Percentiles rank a stretch among this genome's conserved stretches.
These are phyloP conservation scores for Eubucco bourcierii DNA, from an alignment of 2,113 vertebrate species.

Conservation along the genomic window DNA sequence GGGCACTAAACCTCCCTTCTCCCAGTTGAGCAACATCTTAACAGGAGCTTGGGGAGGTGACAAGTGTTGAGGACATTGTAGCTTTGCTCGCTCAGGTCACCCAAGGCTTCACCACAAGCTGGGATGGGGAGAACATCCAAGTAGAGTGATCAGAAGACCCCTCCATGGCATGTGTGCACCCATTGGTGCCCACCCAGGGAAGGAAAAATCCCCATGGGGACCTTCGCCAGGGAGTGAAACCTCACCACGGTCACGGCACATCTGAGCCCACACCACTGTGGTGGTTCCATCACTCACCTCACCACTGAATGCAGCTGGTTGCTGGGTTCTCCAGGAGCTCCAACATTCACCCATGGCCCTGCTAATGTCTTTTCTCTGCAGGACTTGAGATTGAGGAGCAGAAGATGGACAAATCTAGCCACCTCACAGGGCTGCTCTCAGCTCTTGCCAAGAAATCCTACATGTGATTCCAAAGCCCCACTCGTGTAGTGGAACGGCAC, in stretches of 20 bases:
- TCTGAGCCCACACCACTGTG: neutral
- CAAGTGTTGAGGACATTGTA: neutral
- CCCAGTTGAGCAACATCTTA: neutral
- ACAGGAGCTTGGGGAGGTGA: neutral
- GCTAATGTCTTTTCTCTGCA: rapidly evolving
- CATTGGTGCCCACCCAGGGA: neutral
- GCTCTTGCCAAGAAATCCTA: neutral
- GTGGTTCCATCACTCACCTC: neutral
- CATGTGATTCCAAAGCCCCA: rapidly evolving
- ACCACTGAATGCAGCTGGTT: too few relatives aligned
- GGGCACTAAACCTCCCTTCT: neutral
- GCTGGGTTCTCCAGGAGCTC: neutral
- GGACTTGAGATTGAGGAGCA: neutral
- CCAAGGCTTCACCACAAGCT: neutral
- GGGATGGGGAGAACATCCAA: neutral
- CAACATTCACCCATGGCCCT: neutral
- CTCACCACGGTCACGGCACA: rapidly evolving
- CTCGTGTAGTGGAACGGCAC: rapidly evolving
- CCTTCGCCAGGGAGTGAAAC: neutral
- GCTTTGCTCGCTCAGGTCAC: neutral
- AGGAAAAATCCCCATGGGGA: neutral
- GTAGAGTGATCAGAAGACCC: neutral
- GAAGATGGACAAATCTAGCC: neutral
- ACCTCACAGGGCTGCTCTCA: rapidly evolving
- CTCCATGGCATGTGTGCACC: neutral